phyloP scores from a whole-genome alignment of 2,797 vertebrate species.

The Chloroceryle inda region DNA sequence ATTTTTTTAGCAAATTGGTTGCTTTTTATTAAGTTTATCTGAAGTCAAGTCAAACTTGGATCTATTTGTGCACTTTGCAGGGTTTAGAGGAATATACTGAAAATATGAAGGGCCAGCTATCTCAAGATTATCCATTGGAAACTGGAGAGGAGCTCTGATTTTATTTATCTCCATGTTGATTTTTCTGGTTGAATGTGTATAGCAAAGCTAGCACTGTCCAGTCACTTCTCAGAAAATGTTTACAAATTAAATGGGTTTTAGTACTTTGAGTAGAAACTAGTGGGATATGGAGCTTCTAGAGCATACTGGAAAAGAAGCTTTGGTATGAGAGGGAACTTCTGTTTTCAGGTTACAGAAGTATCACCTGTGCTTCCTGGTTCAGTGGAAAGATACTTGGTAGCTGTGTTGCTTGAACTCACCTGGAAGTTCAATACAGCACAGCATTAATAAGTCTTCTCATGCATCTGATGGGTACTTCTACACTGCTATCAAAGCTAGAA shows the following conservation, averaged over 20 bases:
- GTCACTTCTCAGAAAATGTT: background rate
- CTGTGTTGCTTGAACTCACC: background rate
- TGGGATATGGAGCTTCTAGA: background rate
- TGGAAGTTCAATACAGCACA: background rate
- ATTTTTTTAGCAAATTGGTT: background rate
- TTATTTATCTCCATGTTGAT: background rate
- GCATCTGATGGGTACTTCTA: background rate
- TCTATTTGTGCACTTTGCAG: background rate
- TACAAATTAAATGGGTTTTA: background rate
- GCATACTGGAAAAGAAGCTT: background rate
- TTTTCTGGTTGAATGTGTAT: background rate
- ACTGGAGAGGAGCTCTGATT: background rate
- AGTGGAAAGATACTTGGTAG: background rate
- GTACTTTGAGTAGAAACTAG: background rate
- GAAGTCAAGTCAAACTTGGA: background rate
- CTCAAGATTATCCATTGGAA: background rate
- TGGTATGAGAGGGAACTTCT: background rate
- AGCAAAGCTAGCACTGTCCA: background rate
- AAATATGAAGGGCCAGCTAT: background rate
- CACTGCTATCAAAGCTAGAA: background rate
- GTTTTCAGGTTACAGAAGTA: background rate
- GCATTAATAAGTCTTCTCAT: background rate
- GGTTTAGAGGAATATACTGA: background rate
- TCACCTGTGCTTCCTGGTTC: background rate
- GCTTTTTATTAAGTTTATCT: background rate